Percentiles rank a stretch among this genome's conserved stretches.
Conservation (phyloP, 1,140 invertebrate species). For the Aplysia californica region DNA sequence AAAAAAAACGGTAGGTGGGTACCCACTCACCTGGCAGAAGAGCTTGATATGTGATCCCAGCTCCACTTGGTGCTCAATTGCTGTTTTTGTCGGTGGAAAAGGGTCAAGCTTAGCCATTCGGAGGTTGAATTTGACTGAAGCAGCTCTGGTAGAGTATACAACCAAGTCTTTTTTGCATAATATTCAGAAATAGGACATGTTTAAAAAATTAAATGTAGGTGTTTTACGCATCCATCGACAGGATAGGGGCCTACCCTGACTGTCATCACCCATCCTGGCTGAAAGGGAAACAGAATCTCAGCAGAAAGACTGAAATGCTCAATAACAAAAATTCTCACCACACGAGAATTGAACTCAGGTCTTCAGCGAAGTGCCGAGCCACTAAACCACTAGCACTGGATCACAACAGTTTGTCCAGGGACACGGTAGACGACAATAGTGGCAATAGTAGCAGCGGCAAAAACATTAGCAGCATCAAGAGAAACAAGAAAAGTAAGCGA, state of each 20-base stretch:
- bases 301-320: neutral
- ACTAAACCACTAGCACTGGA: too few relatives aligned
- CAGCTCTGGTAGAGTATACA: neutral
- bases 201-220: neutral
- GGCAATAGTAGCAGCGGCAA: too few relatives aligned
- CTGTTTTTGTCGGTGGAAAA: neutral
- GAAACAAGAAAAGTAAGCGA: too few relatives aligned
- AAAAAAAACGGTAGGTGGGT: too few relatives aligned
- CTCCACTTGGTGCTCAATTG: neutral
- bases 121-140: constrained; percentile 14
- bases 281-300: neutral
- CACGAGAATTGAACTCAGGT: too few relatives aligned
- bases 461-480: too few relatives aligned
- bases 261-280: neutral
- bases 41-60: neutral
- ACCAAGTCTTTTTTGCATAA: neutral
- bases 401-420: too few relatives aligned
- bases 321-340: too few relatives aligned
- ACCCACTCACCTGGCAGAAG: too few relatives aligned
- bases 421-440: too few relatives aligned
- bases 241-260: neutral
- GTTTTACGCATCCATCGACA: neutral
- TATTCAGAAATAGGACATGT: neutral
- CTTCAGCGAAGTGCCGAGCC: too few relatives aligned
- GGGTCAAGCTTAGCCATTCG: constrained; percentile 10